Conservation (phyloP, 2,113 vertebrate genomes). For the Anolis carolinensis region DNA sequence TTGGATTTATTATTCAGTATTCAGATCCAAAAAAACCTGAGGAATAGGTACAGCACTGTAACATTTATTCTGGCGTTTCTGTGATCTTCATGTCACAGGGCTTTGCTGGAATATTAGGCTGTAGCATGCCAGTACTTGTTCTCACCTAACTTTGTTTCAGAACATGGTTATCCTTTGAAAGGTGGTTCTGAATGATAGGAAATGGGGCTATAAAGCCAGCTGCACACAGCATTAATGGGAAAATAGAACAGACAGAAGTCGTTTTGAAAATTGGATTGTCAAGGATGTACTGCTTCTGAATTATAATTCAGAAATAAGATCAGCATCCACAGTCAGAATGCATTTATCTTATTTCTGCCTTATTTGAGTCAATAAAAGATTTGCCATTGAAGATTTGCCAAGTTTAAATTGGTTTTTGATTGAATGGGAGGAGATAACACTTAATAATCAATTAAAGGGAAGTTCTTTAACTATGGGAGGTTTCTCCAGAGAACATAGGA, state of each 20-base stretch:
- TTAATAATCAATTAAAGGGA: not conserved
- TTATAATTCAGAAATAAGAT: conserved; percentile 3
- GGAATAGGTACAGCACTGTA: not conserved
- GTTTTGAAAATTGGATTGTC: not conserved
- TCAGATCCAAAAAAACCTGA: not conserved
- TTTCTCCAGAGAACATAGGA: not conserved
- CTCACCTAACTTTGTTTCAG: not conserved
- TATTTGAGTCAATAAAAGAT: conserved; percentile 6
- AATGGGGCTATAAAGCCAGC: not conserved
- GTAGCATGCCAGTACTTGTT: not conserved
- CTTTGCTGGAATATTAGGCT: not conserved
- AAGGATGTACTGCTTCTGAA: not conserved
- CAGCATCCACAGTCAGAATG: not conserved
- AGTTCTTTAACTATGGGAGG: not conserved
- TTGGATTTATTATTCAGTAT: not conserved
- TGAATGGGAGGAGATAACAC: not conserved
- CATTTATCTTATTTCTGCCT: conserved; percentile 1
- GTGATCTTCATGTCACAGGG: not conserved
- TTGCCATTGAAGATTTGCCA: not conserved
- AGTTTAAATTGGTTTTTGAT: not conserved
- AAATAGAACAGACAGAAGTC: not conserved
- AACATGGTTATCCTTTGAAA: not conserved
- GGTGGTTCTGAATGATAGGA: not conserved
- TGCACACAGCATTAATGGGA: not conserved
- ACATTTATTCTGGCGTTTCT: not conserved